A percentile compares a stretch with the other conserved stretches of the same genome.
phyloP scores from a whole-genome alignment of 2,113 vertebrate genomes.

The Hemiprocne comata region DNA sequence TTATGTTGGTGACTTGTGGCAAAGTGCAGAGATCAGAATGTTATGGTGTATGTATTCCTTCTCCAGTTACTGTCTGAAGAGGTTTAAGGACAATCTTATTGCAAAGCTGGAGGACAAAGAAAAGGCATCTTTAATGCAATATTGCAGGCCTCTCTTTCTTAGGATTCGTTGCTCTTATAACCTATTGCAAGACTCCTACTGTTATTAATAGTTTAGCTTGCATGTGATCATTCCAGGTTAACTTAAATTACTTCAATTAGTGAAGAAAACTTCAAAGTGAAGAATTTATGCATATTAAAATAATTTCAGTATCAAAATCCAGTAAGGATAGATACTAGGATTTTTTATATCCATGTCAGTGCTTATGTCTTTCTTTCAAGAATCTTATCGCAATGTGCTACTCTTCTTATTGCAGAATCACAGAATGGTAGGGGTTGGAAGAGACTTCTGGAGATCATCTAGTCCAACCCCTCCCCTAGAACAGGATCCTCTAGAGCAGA shows the following conservation, averaged over 20 bases:
- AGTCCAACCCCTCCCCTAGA: no score
- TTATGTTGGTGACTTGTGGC: background rate
- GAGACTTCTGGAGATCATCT: no score
- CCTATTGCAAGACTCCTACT: background rate
- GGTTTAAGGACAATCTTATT: background rate
- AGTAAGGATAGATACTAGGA: background rate
- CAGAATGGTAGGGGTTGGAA: no score
- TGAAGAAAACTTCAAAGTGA: background rate
- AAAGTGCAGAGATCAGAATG: background rate
- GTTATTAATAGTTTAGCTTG: background rate
- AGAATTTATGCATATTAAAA: background rate
- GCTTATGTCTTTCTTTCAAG: background rate
- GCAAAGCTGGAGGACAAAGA: background rate
- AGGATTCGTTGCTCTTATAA: background rate
- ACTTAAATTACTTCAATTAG: background rate
- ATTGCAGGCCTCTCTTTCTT: background rate
- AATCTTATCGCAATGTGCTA: background rate
- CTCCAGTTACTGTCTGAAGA: background rate
- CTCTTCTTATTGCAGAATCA: no score
- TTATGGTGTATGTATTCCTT: background rate
- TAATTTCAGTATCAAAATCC: background rate
- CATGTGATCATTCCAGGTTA: background rate
- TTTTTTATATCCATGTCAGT: background rate
- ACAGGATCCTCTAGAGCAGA: no score
- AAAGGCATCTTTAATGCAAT: background rate